Evolutionary conservation across 2,888 invertebrate genomes (phyloP), one percentile per base, ranked within the genome.

Genomic region (Pterobdella sp.): DNA sequence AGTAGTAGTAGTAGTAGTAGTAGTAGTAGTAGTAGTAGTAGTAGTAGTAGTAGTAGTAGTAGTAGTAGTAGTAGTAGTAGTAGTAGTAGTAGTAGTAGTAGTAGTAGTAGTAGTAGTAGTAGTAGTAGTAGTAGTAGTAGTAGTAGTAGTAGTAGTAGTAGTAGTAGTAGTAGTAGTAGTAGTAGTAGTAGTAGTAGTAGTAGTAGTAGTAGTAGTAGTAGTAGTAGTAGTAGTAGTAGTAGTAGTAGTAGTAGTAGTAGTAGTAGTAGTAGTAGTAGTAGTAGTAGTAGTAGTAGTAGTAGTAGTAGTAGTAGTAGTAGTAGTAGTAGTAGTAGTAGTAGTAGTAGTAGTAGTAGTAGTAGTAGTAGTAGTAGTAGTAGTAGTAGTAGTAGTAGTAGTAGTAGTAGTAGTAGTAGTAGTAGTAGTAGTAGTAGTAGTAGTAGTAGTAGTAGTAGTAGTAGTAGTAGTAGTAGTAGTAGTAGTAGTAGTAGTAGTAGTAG

Each of bases 61-160:
- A 64, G 64, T 4, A 64, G 64, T 4, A 64, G 64, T 4, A 64
- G 64, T 4, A 64, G 64, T 4, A 64, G 64, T 4, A 64, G 64
- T 4, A 64, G 64, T 4, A 64, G 64, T 4, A 64, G 64, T 4
- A 31, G 64, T 4, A 31, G 64, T 4, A 31, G 64, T 4, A 64
- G 64, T 4, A n/a, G 31, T 4, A 64, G 29, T 4, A 29, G 64
- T 7, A n/a, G 31, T 4, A 31, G 31, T 4, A 31, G 64, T 4
- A 64, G 64, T 4, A 64, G 64, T 4, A 64, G 64, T 4, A 64
- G 64, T 4, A 64, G 64, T 4, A 64, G 64, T 4, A 64, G 64
- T 4, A 64, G 64, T 4, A 64, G 64, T 4, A 64, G 64, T 4
- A 64, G 64, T 4, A 64, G 64, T 4, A 64, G 64, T 4, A 64